Evolutionary conservation across 2,797 vertebrate species (phyloP), one percentile per base, ranked within the genome.

Genomic region (Chaetophractus vellerosus): DNA sequence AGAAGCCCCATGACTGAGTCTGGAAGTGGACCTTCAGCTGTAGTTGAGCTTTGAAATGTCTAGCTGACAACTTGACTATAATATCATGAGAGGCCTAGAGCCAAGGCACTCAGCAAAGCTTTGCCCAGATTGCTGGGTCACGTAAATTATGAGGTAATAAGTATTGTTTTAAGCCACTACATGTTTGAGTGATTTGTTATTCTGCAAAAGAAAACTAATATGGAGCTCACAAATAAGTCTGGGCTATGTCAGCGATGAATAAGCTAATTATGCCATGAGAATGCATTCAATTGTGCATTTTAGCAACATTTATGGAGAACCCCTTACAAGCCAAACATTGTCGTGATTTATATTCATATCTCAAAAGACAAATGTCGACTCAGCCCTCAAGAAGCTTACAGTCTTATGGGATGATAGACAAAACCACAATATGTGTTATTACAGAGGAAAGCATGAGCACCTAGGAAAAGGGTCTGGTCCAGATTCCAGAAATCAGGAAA

Each of bases 251-350:
- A 48, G 18, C 16, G 48, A 78, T 63, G 55, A 90, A 64, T 88
- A 79, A 90, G 59, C 50, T 1, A 80, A 69, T 75, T 28, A 48
- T 64, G 4, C 12, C 55, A 86, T 21, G 31, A 15, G 36, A 82
- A 90, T 63, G 9, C 15, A 95, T 41, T 88, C 36, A 55, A 15
- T 78, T 93, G 63, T 79, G 26, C n/a, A 79, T 55, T 61, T 78
- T 79, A 69, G 55, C 28, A 85, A 23, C 41, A 72, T 74, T 61
- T 89, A 78, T 31, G 21, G 16, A 72, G 41, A 26, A 57, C 11
- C 24, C 15, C 83, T 10, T 72, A 76, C n/a, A 52, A 85, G 80
- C 71, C 19, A 91, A 74, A 74, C 55, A 89, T 31, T 41, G 1
- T 76, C 21, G 16, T 66, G 85, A 72, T 63, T 33, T 74, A 10